Conservation (phyloP, 2,888 invertebrate genomes). For the Pseudococcus longispinus region DNA sequence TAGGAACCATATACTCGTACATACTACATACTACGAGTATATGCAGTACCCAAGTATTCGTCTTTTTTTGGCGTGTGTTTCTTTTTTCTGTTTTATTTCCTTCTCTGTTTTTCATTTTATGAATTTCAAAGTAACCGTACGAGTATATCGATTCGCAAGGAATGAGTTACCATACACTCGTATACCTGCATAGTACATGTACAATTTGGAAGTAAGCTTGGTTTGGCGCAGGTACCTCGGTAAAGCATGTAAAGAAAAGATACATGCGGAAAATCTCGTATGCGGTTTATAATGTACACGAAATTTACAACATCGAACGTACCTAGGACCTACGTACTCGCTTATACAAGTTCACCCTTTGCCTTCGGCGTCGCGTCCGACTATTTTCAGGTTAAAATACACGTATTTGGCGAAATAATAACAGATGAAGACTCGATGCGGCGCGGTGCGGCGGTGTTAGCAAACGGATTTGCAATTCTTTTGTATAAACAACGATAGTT, state of each 20-base stretch:
- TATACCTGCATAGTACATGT: too few species aligned
- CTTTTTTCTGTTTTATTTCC: not conserved
- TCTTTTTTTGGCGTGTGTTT: not conserved
- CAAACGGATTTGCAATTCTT: not conserved
- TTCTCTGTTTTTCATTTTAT: not conserved
- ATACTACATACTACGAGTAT: too few species aligned
- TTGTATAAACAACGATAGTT: not conserved
- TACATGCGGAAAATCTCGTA: not conserved
- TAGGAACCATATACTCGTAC: not conserved
- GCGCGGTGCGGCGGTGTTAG: not conserved
- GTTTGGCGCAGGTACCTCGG: too few species aligned
- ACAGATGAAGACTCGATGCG: not conserved
- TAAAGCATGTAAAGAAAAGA: not conserved
- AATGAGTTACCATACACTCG: not conserved
- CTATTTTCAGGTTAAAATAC: not conserved
- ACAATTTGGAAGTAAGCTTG: too few species aligned
- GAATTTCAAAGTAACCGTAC: conserved; percentile 4
- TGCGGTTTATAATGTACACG: not conserved
- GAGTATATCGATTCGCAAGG: not conserved
- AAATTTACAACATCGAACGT: not conserved
- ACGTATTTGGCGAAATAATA: not conserved
- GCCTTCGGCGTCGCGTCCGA: not conserved
- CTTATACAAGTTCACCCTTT: not conserved
- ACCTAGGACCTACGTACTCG: not conserved
- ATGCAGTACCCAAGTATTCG: not conserved